Conservation (phyloP, 2,797 vertebrate genomes). For the Micrastur ruficollis region DNA sequence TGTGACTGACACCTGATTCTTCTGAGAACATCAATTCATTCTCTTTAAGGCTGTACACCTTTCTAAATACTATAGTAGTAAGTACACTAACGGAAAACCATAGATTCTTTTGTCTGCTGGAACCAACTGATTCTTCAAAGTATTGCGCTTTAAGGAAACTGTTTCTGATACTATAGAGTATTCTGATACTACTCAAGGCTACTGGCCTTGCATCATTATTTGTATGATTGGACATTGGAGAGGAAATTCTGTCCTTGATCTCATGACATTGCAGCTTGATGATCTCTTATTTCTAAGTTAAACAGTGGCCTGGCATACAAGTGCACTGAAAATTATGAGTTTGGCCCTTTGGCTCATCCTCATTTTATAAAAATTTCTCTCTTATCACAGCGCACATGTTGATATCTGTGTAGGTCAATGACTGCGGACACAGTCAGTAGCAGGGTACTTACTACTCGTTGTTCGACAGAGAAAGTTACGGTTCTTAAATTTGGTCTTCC, state of each 20-base stretch:
- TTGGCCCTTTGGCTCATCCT: neutral
- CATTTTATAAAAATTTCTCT: neutral
- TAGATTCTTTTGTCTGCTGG: neutral
- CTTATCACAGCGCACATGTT: rapidly evolving
- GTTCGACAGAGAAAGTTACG: neutral
- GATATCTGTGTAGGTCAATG: neutral
- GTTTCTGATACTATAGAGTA: neutral
- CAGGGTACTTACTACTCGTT: neutral
- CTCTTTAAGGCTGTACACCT: neutral
- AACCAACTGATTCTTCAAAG: neutral
- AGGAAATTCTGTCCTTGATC: neutral
- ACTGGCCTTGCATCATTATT: neutral
- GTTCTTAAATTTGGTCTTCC: neutral
- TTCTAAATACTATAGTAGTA: neutral
- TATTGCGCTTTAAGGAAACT: neutral
- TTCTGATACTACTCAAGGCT: neutral
- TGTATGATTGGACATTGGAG: neutral
- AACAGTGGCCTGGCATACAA: neutral
- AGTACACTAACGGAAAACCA: neutral
- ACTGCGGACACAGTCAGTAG: neutral
- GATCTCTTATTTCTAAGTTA: neutral
- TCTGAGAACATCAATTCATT: neutral
- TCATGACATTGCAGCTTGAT: neutral
- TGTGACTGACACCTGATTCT: neutral
- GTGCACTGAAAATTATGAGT: neutral